phyloP scores from a whole-genome alignment of 1,140 invertebrate genomes.

The Piezodorus guildinii region DNA sequence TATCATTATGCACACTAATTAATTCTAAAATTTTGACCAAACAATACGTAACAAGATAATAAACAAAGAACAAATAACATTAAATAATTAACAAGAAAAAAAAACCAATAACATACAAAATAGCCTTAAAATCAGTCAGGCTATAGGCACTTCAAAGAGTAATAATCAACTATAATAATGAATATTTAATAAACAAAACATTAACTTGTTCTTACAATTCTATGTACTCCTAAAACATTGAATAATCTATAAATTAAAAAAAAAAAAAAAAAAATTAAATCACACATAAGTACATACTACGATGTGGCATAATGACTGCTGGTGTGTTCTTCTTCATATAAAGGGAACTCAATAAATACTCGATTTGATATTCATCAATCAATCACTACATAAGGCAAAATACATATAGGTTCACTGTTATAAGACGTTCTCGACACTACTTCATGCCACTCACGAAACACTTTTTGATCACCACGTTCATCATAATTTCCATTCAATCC shows the following conservation, averaged over 20 bases:
- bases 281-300: constrained; percentile 5
- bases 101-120: neutral
- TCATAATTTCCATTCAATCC: constrained; percentile 53
- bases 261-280: neutral
- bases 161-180: constrained; percentile 9
- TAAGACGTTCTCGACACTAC: constrained; percentile 53
- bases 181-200: constrained; percentile 4
- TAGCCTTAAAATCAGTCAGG: constrained; percentile 12
- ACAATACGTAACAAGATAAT: constrained; percentile 8
- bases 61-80: constrained; percentile 13
- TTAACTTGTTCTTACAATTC: neutral
- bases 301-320: constrained; percentile 3
- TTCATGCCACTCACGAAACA: constrained; percentile 76
- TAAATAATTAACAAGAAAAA: constrained; percentile 9
- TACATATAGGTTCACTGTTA: constrained; percentile 59
- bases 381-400: constrained; percentile 87
- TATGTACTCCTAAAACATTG: neutral
- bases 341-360: neutral
- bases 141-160: neutral
- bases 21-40: constrained; percentile 1
- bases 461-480: constrained; percentile 32
- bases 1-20: constrained; percentile 9
- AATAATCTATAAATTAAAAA: neutral
- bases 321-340: constrained; percentile 12
- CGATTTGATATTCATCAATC: constrained; percentile 43